Evolutionary conservation across 2,888 invertebrate species (phyloP), one percentile per base, ranked within the genome.

Genomic region (Chloroclysta siterata): DNA sequence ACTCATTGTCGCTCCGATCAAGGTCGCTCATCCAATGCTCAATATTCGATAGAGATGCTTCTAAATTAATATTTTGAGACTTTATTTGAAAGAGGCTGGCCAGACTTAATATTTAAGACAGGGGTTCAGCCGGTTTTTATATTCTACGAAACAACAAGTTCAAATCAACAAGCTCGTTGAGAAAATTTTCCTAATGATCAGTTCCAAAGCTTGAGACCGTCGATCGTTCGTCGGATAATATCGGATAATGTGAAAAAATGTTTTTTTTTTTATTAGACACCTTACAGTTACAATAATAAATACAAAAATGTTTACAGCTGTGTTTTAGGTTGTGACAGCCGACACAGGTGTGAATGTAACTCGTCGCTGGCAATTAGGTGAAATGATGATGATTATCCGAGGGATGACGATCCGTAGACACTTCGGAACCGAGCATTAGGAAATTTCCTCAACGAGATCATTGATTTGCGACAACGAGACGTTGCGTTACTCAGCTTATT

Each of bases 1-100:
- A 87, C 87, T 87, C 83, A 83, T 82, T 80, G 83, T 80, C 75
- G 77, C 79, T 78, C 53, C 65, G 66, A 64, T 79, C 89, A 89
- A 90, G 89, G 89, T 86, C 78, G 73, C 63, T 64, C 72, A 76
- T 73, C 71, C 73, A 76, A 80, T 77, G 77, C 77, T 61, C 41
- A 55, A 55, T 53, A 44, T 36, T 56, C 50, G 36, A 74, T 77
- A 77, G 70, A 53, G 76, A 79, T 73, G 73, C 72, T 71, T 77
- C 69, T 68, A 71, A 74, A 75, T 65, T 22, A 22, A 65, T 70
- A 53, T 70, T 73, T 75, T 73, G 70, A 71, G 66, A 65, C 53
- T 56, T 50, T 56, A 54, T 63, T 55, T 63, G 59, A 17, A 69
- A 17, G 48, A 62, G 29, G 62, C 60, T 60, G 42, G 55, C 51